Evolutionary conservation across 2,888 invertebrate species (phyloP), one percentile per base, ranked within the genome.

Genomic region (Campaea margaritaria): DNA sequence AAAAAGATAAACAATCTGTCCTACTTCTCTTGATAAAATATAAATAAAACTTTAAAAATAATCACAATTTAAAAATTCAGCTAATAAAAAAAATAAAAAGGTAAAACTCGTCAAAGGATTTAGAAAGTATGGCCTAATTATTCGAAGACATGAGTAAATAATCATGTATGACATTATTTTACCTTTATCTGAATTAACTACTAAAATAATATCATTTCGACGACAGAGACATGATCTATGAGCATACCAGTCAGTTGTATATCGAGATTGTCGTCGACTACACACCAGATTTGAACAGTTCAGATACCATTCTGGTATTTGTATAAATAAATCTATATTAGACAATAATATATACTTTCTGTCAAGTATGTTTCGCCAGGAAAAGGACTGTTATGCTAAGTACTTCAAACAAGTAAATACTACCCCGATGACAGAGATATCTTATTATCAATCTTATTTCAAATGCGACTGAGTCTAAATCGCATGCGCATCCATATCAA

Each of bases 41-140:
- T 55, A 55, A 55, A 54, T 62, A 52, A 38, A 55, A 44, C n/a
- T 4, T 52, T 51, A 55, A 62, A 54, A 58, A 49, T 59, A 59
- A 51, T 58, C 58, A 58, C 55, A 62, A 66, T 58, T 52, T 47
- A 56, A 53, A 64, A 52, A 65, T 47, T 58, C 44, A 62, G 53
- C 62, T 65, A 65, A 59, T 47, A 56, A 58, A 50, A 62, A 27
- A 51, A 41, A 46, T 21, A 21, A 56, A 49, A 57, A 55, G 51
- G 34, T 49, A 43, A 55, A 64, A 58, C 47, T 34, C 36, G 42
- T 56, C 38, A 42, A 28, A 48, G 27, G 27, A 39, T 53, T 53
- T 43, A 46, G 34, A 48, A 53, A 11, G 16, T 39, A 46, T 51
- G 42, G 31, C 47, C 41, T 52, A 44, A 43, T 52, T 41, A 41